Conservation (phyloP, 2,888 invertebrate species). For the Netelia fuscicornis region DNA sequence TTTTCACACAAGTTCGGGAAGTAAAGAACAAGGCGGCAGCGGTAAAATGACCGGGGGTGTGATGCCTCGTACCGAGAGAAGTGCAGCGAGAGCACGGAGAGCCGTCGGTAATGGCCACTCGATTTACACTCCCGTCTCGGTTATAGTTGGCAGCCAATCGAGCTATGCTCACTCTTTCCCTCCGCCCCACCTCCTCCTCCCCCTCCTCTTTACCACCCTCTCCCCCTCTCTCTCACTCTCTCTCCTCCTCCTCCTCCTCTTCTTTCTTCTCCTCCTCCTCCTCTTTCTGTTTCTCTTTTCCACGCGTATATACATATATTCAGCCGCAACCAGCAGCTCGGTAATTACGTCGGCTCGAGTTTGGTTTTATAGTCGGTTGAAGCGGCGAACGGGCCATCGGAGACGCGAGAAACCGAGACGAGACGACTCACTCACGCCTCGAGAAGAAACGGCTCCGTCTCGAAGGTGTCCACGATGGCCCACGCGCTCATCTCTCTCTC, state of each 20-base stretch:
- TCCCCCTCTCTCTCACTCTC: background rate
- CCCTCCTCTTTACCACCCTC: background rate
- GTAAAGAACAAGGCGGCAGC: slow-evolving; percentile 45
- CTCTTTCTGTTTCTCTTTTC: background rate
- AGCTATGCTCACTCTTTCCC: slow-evolving; percentile 36
- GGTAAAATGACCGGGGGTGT: slow-evolving; percentile 28
- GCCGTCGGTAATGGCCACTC: slow-evolving; percentile 76
- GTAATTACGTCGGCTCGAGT: slow-evolving; percentile 80
- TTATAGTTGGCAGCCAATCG: slow-evolving; percentile 70
- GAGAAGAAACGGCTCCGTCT: slow-evolving; percentile 11
- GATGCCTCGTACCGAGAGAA: slow-evolving; percentile 20
- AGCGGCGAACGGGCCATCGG: slow-evolving; percentile 59
- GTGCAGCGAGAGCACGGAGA: slow-evolving; percentile 48
- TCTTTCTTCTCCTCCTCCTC: background rate
- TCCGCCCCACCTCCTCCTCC: background rate
- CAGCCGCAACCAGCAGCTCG: slow-evolving; percentile 76
- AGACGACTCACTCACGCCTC: slow-evolving; percentile 77
- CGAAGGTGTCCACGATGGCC: background rate
- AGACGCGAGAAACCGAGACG: slow-evolving; percentile 72
- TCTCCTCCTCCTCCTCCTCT: background rate
- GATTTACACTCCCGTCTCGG: slow-evolving; percentile 74
- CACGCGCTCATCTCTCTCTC: background rate
- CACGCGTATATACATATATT: slow-evolving; percentile 21
- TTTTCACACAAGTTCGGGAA: slow-evolving; percentile 47
- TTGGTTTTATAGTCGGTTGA: slow-evolving; percentile 80